A percentile compares a stretch with the other conserved stretches of the same genome.
These are phyloP conservation scores for Helostoma temminkii DNA, from an alignment of 2,797 vertebrate species.

Conservation along the genomic window DNA sequence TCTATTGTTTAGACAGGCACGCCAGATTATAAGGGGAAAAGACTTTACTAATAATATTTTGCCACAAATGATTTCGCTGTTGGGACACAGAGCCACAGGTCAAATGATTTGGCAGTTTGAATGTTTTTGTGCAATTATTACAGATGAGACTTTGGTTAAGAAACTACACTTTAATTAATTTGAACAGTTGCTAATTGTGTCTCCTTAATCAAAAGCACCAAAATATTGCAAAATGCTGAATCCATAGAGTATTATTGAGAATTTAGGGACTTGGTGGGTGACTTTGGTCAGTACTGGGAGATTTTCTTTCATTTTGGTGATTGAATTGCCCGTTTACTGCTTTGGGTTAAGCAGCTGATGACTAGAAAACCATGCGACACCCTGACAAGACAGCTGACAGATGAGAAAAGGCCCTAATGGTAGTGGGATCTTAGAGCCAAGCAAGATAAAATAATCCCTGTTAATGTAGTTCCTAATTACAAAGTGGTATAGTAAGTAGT, in stretches of 20 bases:
- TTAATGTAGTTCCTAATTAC: neutral
- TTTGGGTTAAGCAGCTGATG: constrained; percentile 18
- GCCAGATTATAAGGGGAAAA: constrained; percentile 50
- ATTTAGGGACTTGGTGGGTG: neutral
- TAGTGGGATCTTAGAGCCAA: neutral
- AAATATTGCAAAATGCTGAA: constrained; percentile 17
- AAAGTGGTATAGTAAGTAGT: neutral
- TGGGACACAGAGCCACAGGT: neutral
- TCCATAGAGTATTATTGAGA: no score
- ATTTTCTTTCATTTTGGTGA: no score
- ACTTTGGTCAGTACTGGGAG: neutral
- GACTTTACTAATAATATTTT: constrained; percentile 11
- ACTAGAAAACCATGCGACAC: neutral
- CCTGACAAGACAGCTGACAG: constrained; percentile 1
- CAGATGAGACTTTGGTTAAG: neutral
- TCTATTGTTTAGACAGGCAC: constrained; percentile 71
- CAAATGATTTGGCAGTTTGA: constrained; percentile 10
- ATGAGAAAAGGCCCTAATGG: neutral
- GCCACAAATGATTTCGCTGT: constrained; percentile 8
- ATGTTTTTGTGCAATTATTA: neutral
- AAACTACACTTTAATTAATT: neutral
- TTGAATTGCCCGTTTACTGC: neutral
- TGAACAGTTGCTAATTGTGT: neutral
- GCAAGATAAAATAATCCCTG: neutral
- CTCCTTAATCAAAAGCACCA: neutral